These are phyloP conservation scores for Chloroceryle aenea DNA, from an alignment of 2,113 vertebrate species.

Conservation along the genomic window DNA sequence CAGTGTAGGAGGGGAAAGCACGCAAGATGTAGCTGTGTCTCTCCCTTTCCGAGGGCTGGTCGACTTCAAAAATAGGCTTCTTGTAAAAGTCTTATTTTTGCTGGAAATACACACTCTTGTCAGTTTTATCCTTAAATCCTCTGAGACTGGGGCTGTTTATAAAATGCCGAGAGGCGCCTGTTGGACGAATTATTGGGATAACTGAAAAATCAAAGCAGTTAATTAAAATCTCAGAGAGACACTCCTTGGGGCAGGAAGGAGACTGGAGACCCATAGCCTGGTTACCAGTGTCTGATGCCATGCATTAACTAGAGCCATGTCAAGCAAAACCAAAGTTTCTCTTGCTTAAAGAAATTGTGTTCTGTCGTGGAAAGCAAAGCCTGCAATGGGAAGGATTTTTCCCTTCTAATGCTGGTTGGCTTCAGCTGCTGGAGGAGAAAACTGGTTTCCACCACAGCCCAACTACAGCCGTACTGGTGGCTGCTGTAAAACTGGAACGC, in stretches of 20 bases:
- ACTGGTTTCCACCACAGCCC: not conserved
- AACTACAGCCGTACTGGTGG: not conserved
- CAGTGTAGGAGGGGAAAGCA: constrained; percentile 48
- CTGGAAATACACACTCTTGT: not conserved
- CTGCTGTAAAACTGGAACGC: not conserved
- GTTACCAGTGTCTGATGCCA: not conserved
- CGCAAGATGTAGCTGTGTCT: not conserved
- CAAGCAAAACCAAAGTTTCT: not conserved
- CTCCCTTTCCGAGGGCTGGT: not conserved
- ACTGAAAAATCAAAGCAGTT: constrained; percentile 44
- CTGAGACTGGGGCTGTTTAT: not conserved
- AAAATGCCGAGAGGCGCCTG: not conserved
- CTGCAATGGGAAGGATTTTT: not conserved
- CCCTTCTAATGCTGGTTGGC: not conserved
- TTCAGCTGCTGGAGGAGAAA: not conserved
- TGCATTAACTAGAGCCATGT: not conserved
- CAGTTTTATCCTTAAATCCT: not conserved
- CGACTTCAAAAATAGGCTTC: not conserved
- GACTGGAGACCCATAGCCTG: not conserved
- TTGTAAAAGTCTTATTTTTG: not conserved
- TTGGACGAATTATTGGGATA: constrained; percentile 33
- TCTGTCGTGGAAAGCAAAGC: not conserved
- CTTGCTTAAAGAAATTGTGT: not conserved
- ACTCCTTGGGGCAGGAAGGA: constrained; percentile 18
- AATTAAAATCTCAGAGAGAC: constrained; percentile 41